Conservation (phyloP, 2,888 invertebrate genomes). For the Mactromeris polynyma region DNA sequence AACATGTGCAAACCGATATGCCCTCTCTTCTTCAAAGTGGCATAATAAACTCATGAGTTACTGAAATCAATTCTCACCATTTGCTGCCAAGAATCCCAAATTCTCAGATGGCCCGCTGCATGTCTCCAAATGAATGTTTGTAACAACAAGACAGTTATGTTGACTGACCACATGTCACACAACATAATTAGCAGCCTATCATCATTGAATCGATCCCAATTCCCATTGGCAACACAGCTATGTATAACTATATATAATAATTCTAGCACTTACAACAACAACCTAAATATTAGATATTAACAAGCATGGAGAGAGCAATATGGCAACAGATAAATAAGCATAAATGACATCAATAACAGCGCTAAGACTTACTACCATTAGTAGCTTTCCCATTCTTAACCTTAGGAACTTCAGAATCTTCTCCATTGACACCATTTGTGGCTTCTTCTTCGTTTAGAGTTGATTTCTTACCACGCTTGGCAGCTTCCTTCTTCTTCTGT, state of each 20-base stretch:
- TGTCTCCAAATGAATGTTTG: constrained; percentile 47
- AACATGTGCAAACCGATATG: too few relatives aligned
- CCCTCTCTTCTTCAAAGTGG: too few relatives aligned
- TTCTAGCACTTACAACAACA: too few relatives aligned
- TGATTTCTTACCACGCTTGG: constrained; percentile 89
- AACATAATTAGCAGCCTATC: constrained; percentile 57
- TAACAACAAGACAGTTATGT: constrained; percentile 53
- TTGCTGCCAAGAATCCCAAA: neutral
- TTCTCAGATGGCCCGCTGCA: constrained; percentile 73
- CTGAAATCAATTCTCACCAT: neutral
- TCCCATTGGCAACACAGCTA: too few relatives aligned
- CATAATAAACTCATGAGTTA: too few relatives aligned
- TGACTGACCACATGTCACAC: constrained; percentile 63
- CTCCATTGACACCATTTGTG: constrained; percentile 52
- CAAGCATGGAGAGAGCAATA: too few relatives aligned
- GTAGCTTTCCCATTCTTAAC: constrained; percentile 18
- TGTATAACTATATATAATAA: too few relatives aligned
- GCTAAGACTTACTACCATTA: constrained; percentile 25
- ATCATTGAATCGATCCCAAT: constrained; percentile 43
- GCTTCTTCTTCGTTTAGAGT: constrained; percentile 45
- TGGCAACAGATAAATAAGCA: too few relatives aligned
- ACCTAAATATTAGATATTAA: too few relatives aligned
- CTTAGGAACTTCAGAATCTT: constrained; percentile 35
- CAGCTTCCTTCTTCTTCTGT: constrained; percentile 98
- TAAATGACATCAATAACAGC: neutral